Percentiles rank a stretch among this genome's conserved stretches.
These are phyloP conservation scores for Xiphias gladius DNA, from an alignment of 2,113 vertebrate species.

Conservation along the genomic window DNA sequence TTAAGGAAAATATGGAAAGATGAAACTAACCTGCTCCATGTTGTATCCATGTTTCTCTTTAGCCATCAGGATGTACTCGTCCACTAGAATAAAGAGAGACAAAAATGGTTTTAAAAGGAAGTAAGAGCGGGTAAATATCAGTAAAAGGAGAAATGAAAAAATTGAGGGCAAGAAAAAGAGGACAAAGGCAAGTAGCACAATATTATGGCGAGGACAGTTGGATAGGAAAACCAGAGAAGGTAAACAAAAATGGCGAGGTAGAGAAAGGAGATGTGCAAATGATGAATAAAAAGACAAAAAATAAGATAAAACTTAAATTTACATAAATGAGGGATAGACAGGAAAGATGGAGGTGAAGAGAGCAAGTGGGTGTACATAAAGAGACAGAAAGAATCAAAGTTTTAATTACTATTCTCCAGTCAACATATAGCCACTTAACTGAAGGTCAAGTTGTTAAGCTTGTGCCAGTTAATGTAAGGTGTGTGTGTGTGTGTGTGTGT, in stretches of 20 bases:
- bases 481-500: not conserved
- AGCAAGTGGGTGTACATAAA: not conserved
- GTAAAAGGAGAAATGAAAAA: not conserved
- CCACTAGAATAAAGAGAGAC: constrained; percentile 85
- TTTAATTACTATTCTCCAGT: constrained; percentile 16
- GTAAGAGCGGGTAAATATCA: not conserved
- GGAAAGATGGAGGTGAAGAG: not conserved
- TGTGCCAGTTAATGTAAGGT: not conserved
- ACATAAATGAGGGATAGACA: not conserved
- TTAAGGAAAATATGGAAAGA: not conserved
- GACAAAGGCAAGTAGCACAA: too few relatives aligned
- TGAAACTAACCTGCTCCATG: constrained; percentile 88
- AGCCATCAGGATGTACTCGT: constrained; percentile 98
- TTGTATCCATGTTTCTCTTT: constrained; percentile 99
- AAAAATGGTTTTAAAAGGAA: not conserved
- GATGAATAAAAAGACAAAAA: not conserved
- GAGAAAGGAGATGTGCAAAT: not conserved
- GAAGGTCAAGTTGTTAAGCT: constrained; percentile 15
- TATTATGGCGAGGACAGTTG: not conserved
- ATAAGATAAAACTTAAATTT: not conserved
- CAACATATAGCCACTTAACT: constrained; percentile 7
- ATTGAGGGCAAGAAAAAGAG: not conserved
- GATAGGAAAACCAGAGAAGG: not conserved
- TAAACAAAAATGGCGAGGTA: not conserved
- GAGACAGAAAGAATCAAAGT: not conserved